Percentiles rank a stretch among this genome's conserved stretches.
phyloP scores from a whole-genome alignment of 2,797 vertebrate genomes.

The Channallabes apus region DNA sequence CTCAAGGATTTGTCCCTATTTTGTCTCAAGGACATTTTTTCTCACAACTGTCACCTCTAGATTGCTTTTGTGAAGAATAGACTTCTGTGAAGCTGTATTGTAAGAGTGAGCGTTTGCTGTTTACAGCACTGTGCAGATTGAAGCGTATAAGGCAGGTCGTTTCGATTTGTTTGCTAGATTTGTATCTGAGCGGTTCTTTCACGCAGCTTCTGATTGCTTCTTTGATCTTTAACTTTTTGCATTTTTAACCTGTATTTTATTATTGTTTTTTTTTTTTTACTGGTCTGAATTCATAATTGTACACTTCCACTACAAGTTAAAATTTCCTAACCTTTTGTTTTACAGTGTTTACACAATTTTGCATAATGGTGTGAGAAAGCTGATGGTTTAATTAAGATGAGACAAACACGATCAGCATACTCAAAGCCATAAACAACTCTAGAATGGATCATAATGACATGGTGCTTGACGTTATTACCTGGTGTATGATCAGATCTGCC shows the following conservation, averaged over 20 bases:
- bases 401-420: slow-evolving; percentile 15
- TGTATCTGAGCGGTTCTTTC: not conserved
- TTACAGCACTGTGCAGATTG: not conserved
- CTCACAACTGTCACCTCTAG: not conserved
- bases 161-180: not conserved
- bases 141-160: not conserved
- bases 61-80: not conserved
- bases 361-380: too few relatives aligned
- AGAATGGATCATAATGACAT: slow-evolving; percentile 14
- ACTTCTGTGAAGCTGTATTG: not conserved
- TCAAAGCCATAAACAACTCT: not conserved
- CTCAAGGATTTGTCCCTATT: not conserved
- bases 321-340: not conserved
- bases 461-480: slow-evolving; percentile 21
- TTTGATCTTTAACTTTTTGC: slow-evolving; percentile 23
- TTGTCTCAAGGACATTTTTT: not conserved
- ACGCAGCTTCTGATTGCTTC: not conserved
- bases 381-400: slow-evolving; percentile 25
- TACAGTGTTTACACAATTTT: slow-evolving; percentile 25
- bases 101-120: not conserved
- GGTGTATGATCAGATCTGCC: not conserved
- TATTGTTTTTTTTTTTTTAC: too few relatives aligned
- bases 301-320: not conserved
- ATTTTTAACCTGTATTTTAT: not conserved
- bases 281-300: not conserved